Evolutionary conservation across 2,797 vertebrate species (phyloP).

Genomic region (Phyllotis vaccarum): DNA sequence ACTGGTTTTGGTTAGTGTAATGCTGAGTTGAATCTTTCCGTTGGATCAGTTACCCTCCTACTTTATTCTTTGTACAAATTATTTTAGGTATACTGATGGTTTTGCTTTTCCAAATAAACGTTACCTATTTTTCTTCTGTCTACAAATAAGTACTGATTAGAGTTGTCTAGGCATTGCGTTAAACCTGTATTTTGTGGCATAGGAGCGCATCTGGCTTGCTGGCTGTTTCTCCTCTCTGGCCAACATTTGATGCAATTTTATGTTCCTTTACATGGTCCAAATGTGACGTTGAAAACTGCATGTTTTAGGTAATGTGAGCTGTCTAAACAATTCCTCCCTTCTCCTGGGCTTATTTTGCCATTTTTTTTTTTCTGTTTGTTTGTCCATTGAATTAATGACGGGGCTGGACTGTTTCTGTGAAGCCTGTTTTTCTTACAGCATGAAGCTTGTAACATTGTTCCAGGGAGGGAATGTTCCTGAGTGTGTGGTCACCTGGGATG

Average conservation of each 20-base stretch:
- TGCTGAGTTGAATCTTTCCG: background rate
- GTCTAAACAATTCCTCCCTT: background rate
- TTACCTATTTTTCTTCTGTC: background rate
- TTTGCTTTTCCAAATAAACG: background rate
- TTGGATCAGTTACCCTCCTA: background rate
- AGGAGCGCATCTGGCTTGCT: background rate
- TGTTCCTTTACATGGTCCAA: background rate
- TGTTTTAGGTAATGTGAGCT: background rate
- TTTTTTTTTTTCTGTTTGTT: background rate
- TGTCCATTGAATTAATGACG: background rate
- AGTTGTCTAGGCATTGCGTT: background rate
- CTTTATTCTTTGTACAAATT: background rate
- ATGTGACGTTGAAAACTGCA: background rate
- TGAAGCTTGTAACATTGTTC: background rate
- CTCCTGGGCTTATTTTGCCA: background rate
- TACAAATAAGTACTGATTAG: background rate
- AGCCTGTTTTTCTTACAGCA: background rate
- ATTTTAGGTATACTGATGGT: background rate
- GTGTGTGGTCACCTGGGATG: background rate
- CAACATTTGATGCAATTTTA: background rate
- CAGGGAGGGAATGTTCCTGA: background rate
- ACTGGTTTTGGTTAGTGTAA: background rate
- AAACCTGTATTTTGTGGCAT: background rate
- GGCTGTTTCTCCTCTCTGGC: background rate
- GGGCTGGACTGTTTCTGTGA: constrained; percentile 1